Conservation (phyloP, 2,797 vertebrate genomes). For the Molossus molossus region DNA sequence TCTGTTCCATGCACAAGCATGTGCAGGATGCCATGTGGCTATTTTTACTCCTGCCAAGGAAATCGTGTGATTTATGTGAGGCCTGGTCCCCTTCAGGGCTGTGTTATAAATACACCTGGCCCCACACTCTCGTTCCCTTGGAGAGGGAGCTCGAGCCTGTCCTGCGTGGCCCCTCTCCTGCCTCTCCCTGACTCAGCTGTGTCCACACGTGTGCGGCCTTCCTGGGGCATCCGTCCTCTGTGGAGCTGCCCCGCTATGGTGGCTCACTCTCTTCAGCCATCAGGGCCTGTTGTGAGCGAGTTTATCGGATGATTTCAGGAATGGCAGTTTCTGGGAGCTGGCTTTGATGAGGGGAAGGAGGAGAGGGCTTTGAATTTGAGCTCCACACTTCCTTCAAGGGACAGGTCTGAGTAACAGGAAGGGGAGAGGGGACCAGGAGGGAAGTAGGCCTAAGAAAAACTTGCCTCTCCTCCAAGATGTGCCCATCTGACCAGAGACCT, state of each 20-base stretch:
- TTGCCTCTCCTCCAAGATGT: not conserved
- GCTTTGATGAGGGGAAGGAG: too few species aligned
- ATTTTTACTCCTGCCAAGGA: conserved; percentile 84
- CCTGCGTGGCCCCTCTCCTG: not conserved
- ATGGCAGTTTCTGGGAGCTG: not conserved
- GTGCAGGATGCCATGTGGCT: conserved; percentile 76
- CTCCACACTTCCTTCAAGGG: not conserved
- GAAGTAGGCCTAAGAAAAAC: not conserved
- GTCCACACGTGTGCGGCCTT: not conserved
- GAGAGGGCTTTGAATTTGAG: not conserved
- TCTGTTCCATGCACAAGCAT: not conserved
- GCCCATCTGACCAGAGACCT: not conserved
- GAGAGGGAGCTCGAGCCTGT: conserved; percentile 47
- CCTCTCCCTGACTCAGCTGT: not conserved
- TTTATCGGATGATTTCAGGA: not conserved
- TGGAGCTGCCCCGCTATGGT: not conserved
- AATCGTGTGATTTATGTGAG: conserved; percentile 82
- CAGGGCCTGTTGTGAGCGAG: not conserved
- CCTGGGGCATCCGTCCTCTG: not conserved
- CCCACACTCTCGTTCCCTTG: not conserved
- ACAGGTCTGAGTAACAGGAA: not conserved
- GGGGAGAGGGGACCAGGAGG: not conserved
- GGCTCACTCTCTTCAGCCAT: not conserved
- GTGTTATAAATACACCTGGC: conserved; percentile 85
- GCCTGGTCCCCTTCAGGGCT: conserved; percentile 73